These are phyloP conservation scores for Doris montereyensis DNA, from an alignment of 2,888 invertebrate species.

Conservation along the genomic window DNA sequence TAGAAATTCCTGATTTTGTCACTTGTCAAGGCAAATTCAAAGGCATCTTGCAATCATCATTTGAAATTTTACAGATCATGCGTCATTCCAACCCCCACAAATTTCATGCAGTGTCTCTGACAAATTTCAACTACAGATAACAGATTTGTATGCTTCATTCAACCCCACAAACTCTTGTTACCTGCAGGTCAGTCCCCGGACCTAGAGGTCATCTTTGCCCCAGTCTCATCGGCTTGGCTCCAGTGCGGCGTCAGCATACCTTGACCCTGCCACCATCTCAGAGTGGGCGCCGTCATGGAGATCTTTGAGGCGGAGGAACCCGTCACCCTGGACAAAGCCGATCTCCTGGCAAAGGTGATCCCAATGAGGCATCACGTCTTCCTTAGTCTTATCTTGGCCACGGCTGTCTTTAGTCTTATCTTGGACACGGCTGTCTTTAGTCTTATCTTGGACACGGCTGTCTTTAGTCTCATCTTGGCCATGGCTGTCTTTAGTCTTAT, in stretches of 20 bases:
- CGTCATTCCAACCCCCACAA: too few species aligned
- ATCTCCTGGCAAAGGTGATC: conserved; percentile 55
- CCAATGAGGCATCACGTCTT: not conserved
- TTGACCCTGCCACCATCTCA: conserved; percentile 53
- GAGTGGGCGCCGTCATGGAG: conserved; percentile 54
- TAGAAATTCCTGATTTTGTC: too few species aligned
- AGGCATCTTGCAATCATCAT: too few species aligned
- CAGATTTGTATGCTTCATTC: too few species aligned
- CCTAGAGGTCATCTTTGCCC: conserved; percentile 51
- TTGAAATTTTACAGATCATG: too few species aligned
- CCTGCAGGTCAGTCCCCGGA: conserved; percentile 34
- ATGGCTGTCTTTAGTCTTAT: too few species aligned
- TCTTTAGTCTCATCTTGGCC: not conserved
- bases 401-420: too few species aligned
- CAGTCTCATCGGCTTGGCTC: too few species aligned
- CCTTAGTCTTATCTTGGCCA: not conserved
- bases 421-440: not conserved
- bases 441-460: not conserved
- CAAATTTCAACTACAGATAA: too few species aligned
- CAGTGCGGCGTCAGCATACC: conserved; percentile 57
- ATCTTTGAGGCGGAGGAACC: conserved; percentile 51
- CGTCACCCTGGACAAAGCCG: conserved; percentile 38
- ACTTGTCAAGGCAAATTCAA: too few species aligned
- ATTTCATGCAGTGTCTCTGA: too few species aligned
- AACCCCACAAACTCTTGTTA: too few species aligned